Evolutionary conservation across 1,140 invertebrate genomes (phyloP).

Genomic region (Drosophila parabipectinata): DNA sequence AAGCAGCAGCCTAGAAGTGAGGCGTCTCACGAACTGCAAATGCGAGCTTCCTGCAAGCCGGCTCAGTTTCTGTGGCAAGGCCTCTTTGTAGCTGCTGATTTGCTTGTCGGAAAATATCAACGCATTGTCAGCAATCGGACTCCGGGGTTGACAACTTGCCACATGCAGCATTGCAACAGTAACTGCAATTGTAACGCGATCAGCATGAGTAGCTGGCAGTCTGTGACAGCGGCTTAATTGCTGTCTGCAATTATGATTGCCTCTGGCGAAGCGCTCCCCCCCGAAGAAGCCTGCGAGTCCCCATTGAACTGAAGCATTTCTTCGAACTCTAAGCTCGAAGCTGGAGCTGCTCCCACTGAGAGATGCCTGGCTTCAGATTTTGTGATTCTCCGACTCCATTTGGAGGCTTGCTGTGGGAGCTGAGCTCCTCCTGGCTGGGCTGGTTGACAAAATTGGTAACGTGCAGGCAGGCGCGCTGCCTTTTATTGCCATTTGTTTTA

Average conservation of each 20-base stretch:
- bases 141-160: conserved; percentile 70
- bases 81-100: conserved; percentile 58
- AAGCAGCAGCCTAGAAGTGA: conserved; percentile 34
- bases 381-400: conserved; percentile 27
- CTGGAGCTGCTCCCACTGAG: neutral
- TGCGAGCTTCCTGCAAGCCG: conserved; percentile 59
- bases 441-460: conserved; percentile 78
- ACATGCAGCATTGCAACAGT: conserved; percentile 31
- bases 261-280: conserved; percentile 42
- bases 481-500: conserved; percentile 78
- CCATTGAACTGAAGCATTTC: too few relatives aligned
- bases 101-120: conserved; percentile 82
- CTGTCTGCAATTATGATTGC: conserved; percentile 79
- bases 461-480: conserved; percentile 71
- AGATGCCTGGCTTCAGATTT: conserved; percentile 6
- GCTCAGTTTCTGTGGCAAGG: conserved; percentile 60
- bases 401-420: conserved; percentile 12
- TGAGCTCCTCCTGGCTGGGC: conserved; percentile 33
- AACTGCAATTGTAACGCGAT: conserved; percentile 72
- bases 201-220: conserved; percentile 75
- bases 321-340: neutral
- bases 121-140: conserved; percentile 72
- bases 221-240: conserved; percentile 78
- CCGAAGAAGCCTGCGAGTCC: neutral
- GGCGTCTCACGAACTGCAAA: neutral